A percentile compares a stretch with the other conserved stretches of the same genome.
Conservation (phyloP, 2,113 vertebrate genomes). For the Orientallactaga bullata region DNA sequence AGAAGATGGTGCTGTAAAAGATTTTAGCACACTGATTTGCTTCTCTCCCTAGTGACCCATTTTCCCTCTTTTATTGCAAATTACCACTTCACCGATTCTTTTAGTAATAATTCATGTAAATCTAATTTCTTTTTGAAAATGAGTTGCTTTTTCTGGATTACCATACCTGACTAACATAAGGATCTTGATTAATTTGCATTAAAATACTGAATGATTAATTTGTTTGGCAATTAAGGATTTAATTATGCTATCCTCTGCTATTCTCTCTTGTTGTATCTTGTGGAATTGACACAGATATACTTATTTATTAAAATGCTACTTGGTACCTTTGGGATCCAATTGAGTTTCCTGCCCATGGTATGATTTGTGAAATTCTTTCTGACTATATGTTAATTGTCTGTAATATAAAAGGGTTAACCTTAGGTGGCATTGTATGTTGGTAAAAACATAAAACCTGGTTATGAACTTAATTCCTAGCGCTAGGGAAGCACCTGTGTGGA, state of each 20-base stretch:
- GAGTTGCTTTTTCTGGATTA: conserved; percentile 70
- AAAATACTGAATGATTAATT: conserved; percentile 64
- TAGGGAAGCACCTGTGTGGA: neutral
- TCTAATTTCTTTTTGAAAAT: conserved; percentile 81
- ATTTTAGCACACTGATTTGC: conserved; percentile 51
- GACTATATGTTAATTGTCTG: neutral
- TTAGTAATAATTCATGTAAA: conserved; percentile 77
- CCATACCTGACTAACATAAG: conserved; percentile 69
- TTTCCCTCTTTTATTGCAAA: conserved; percentile 80
- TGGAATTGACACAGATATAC: conserved; percentile 20
- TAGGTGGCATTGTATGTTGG: neutral
- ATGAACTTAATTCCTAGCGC: neutral
- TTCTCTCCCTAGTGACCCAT: conserved; percentile 80
- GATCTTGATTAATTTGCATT: conserved; percentile 67
- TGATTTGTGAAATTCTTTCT: neutral
- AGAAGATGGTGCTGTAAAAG: conserved; percentile 61
- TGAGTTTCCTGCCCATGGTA: conserved; percentile 2
- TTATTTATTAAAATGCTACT: conserved; percentile 27
- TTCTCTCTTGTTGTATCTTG: conserved; percentile 30
- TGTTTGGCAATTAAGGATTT: conserved; percentile 64
- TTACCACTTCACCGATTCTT: conserved; percentile 80
- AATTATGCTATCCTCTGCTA: conserved; percentile 28
- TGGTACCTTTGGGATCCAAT: neutral
- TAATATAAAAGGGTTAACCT: neutral
- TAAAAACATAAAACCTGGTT: neutral